A percentile compares a stretch with the other conserved stretches of the same genome.
phyloP scores from a whole-genome alignment of 2,113 vertebrate genomes.

The Sylvicapra grimmia region DNA sequence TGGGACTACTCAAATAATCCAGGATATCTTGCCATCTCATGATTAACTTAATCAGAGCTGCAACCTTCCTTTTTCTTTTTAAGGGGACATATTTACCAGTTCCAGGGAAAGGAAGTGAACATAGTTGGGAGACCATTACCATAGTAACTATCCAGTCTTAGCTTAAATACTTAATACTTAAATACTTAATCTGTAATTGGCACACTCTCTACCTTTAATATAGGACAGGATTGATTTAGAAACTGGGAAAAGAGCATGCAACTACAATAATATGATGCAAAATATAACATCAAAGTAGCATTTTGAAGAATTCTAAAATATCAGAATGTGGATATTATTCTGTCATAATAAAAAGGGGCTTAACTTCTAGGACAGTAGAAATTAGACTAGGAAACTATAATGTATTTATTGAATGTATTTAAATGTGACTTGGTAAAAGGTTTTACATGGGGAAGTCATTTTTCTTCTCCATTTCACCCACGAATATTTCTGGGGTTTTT shows the following conservation, averaged over 20 bases:
- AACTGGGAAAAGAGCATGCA: neutral
- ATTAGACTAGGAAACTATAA: neutral
- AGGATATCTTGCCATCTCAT: neutral
- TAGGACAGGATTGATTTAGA: slow-evolving; percentile 3
- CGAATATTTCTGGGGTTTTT: neutral
- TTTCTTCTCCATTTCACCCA: neutral
- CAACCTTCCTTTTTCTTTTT: neutral
- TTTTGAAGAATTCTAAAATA: neutral
- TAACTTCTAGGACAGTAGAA: neutral
- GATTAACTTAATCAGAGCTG: slow-evolving; percentile 4
- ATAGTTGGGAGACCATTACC: neutral
- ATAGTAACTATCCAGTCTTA: neutral
- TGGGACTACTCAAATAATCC: neutral
- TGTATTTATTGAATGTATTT: neutral
- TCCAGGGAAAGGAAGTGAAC: neutral
- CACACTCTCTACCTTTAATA: neutral
- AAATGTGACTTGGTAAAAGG: neutral
- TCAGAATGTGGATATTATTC: neutral
- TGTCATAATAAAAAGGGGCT: neutral
- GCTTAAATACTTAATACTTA: neutral
- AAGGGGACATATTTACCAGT: neutral
- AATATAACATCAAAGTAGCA: neutral
- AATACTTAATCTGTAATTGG: neutral
- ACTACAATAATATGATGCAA: neutral
- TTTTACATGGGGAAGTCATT: neutral